phyloP scores from a whole-genome alignment of 2,888 invertebrate species.

The Reticulitermes lucifugus region DNA sequence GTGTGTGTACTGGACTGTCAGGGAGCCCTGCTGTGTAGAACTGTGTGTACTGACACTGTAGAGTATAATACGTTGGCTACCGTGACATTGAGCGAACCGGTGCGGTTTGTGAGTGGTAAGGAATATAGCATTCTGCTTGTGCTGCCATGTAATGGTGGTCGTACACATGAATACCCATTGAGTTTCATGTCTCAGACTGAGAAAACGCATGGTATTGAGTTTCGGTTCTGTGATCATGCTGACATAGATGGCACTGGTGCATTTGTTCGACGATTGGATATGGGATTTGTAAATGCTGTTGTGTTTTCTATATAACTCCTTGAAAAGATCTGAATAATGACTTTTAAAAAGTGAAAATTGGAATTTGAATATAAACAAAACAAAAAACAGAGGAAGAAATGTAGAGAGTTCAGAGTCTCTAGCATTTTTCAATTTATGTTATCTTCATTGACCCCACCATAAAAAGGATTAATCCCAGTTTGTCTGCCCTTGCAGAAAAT shows the following conservation, averaged over 20 bases:
- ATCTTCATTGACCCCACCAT: too few species aligned
- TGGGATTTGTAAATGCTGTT: constrained; percentile 52
- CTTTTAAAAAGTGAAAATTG: too few species aligned
- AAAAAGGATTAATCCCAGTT: too few species aligned
- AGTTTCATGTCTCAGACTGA: constrained; percentile 50
- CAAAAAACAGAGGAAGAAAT: too few species aligned
- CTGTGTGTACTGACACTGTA: constrained; percentile 46
- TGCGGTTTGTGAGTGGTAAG: constrained; percentile 42
- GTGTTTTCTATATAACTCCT: constrained; percentile 41
- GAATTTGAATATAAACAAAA: too few species aligned
- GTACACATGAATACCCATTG: constrained; percentile 47
- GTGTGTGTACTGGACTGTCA: constrained; percentile 46
- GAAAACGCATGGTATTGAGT: constrained; percentile 46
- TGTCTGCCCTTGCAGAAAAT: too few species aligned
- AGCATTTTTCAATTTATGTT: too few species aligned
- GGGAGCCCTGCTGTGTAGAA: constrained; percentile 38
- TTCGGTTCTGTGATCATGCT: constrained; percentile 50
- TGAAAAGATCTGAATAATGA: too few species aligned
- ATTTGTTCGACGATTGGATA: constrained; percentile 50
- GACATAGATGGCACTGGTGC: constrained; percentile 44
- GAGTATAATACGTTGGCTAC: constrained; percentile 50
- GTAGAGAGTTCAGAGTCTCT: too few species aligned
- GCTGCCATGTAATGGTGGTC: constrained; percentile 37
- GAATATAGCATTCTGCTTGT: constrained; percentile 49
- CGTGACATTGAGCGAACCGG: constrained; percentile 43